Base-by-base conservation (phyloP, 2,797 vertebrate species). In the Aeoliscus strigatus region DNA sequence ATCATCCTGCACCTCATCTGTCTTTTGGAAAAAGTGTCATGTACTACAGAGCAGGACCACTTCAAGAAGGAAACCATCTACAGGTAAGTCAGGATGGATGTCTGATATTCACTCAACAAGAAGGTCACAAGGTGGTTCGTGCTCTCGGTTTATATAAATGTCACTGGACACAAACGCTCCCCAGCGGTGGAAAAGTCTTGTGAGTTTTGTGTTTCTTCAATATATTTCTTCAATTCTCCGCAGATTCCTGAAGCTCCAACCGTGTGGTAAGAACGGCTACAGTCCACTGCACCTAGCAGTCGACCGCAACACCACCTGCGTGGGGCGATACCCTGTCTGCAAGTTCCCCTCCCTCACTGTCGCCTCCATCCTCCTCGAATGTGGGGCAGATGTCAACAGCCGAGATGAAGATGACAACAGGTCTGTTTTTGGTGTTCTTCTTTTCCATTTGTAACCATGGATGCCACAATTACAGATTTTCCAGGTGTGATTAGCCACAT, bases 1-100 rank as follows among this genome's bases (percentile, higher is more conserved):
- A 99, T 99, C 73, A 99, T 99, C 79, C 87, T 99, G 80, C 96
- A 99, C 83, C 91, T 99, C 60, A 90, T 99, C 79, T 99, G 96
- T 85, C 86, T 99, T 66, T 74, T 98, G 71, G 96, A 99, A 80
- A 99, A 99, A 70, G 94, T 98, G 77, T 87, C 91, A 8, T 97
- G 96, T 73, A 93, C 87, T 18, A 54, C 83, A 29, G 94, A 98
- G 70, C 92, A 99, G 83, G 96, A 99, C 55, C 90, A 98, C 77
- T 93, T 93, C 78, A 99, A 98, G 87, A 98, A 98, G 75, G 92
- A 97, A 73, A 97, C 94, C 17, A 96, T 99, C 65, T 98, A 99
- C 55, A 84, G 77, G 85, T 86, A 40, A 9, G 75, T 43, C n/a
- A 21, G 3, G 18, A 21, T 21, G 18, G 6, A 6, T 21, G n/a